Evolutionary conservation across 2,888 invertebrate genomes (phyloP), one percentile per base, ranked within the genome.

Genomic region (Lypha dubia): DNA sequence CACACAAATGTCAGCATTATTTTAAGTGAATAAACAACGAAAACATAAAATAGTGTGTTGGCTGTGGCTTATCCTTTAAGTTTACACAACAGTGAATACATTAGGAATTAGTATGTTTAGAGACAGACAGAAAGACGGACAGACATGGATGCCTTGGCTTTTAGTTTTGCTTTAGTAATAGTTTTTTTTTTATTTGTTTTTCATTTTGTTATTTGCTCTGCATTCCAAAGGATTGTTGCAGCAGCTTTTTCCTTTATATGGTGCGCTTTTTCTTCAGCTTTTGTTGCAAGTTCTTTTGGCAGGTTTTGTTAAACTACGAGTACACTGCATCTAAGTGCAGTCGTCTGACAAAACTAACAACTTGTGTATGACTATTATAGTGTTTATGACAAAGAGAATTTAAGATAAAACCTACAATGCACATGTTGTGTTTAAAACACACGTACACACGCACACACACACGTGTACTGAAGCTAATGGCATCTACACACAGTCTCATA

Each of bases 11-110:
- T 58, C 8, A 28, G 51, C 71, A 84, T 77, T 76, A 77, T 67
- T 46, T 71, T 22, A 80, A 62, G 60, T 73, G 60, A 67, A 62
- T 63, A 79, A 32, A 20, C 7, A 51, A 51, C 13, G 41, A 20
- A 35, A 32, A 51, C 20, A 51, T 2, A 56, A 63, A 53, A 62
- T 28, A 60, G 28, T 51, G 20, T 41, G 67, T 77, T 77, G 81
- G 81, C 81, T 82, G 75, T 32, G 81, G 84, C 84, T 84, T 84
- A 84, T 84, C 84, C 84, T 70, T 70, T 63, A 28, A 77, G 56
- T 77, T 81, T 79, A 73, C 81, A 70, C 63, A 70, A 70, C 62
- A 81, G 77, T 81, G 81, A 77, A 74, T 77, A 46, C 77, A 81
- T 84, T 84, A 81, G 70, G 62, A 84, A 81, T 67, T 62, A 49